Evolutionary conservation across 1,140 invertebrate species (phyloP).

Genomic region (Araneus ventricosus): DNA sequence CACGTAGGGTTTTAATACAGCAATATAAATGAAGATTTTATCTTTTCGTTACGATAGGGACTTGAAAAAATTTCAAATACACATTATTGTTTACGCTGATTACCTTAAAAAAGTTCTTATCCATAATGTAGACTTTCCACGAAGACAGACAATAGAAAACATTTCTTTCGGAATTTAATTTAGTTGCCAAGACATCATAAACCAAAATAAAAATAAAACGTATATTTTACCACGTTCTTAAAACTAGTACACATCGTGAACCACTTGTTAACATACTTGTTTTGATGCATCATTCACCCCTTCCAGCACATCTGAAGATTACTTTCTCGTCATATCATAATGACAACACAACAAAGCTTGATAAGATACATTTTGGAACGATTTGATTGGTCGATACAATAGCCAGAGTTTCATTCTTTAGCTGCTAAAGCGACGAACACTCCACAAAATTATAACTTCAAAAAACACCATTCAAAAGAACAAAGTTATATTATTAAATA

Average conservation of each 20-base stretch:
- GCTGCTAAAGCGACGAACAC: background rate
- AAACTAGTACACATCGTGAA: background rate
- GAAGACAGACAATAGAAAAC: background rate
- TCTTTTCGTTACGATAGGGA: too few relatives aligned
- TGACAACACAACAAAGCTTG: background rate
- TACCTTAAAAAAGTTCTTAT: slow-evolving; percentile 5
- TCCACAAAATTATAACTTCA: background rate
- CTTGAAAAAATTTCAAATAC: too few relatives aligned
- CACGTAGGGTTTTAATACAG: too few relatives aligned
- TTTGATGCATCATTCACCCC: background rate
- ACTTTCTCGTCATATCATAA: background rate
- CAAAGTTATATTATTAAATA: too few relatives aligned
- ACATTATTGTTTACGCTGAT: background rate
- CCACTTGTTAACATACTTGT: slow-evolving; percentile 13
- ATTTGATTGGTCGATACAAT: background rate
- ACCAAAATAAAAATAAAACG: background rate
- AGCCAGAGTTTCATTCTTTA: background rate
- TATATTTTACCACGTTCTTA: background rate
- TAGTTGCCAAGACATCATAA: slow-evolving; percentile 3
- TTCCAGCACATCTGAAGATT: background rate
- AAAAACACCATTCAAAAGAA: background rate
- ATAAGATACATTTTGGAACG: background rate
- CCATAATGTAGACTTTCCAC: background rate
- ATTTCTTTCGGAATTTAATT: background rate
- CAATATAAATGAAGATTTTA: too few relatives aligned